phyloP scores from a whole-genome alignment of 2,797 vertebrate genomes.

The Thunnus albacares region DNA sequence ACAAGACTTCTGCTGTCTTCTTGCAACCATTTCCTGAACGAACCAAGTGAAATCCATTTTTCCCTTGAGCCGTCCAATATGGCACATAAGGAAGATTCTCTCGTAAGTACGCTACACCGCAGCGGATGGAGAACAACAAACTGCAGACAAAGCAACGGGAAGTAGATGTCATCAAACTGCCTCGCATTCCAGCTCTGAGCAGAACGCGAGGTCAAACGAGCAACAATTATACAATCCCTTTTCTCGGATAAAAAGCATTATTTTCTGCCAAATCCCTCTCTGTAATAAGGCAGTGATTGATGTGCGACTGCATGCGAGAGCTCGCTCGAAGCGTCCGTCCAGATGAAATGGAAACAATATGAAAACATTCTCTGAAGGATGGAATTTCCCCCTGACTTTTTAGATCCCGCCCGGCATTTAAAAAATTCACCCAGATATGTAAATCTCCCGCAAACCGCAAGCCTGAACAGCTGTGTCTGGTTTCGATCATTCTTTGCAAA shows the following conservation, averaged over 20 bases:
- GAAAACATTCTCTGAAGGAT: constrained; percentile 52
- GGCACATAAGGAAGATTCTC: background rate
- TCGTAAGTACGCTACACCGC: background rate
- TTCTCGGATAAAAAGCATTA: constrained; percentile 49
- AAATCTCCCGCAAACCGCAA: constrained; percentile 43
- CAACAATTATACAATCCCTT: constrained; percentile 36
- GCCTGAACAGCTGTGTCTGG: constrained; percentile 46
- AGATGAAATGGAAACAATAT: constrained; percentile 64
- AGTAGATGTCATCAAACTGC: constrained; percentile 17
- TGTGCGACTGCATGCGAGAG: constrained; percentile 29
- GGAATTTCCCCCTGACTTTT: constrained; percentile 54
- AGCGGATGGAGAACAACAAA: background rate
- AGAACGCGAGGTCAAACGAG: constrained; percentile 31
- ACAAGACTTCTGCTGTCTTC: constrained; percentile 6
- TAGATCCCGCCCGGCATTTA: constrained; percentile 38
- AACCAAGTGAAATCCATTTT: background rate
- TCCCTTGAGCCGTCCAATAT: background rate
- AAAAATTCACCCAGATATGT: constrained; percentile 61
- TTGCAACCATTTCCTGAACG: background rate
- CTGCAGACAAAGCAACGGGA: constrained; percentile 27
- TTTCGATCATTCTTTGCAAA: constrained; percentile 46
- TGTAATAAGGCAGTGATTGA: constrained; percentile 58
- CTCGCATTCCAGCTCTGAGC: constrained; percentile 26
- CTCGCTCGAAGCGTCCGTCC: constrained; percentile 41
- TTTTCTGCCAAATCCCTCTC: constrained; percentile 43